Percentiles rank a stretch among this genome's conserved stretches.
phyloP scores from a whole-genome alignment of 2,797 vertebrate species.

The Danio choprae region DNA sequence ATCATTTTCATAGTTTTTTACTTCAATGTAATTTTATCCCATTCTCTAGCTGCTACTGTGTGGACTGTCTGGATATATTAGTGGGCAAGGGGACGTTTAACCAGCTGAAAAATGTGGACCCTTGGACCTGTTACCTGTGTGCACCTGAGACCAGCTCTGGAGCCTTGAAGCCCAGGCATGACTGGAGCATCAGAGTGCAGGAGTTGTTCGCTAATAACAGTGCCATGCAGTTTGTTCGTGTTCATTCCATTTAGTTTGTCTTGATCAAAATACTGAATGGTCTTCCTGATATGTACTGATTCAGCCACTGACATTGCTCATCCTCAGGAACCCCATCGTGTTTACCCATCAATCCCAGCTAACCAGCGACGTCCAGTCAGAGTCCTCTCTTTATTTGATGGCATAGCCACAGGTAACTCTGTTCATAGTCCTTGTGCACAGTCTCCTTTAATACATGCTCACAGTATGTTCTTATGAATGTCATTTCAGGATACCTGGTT shows the following conservation, averaged over 20 bases:
- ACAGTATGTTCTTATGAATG: neutral
- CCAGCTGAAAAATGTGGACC: conserved; percentile 82
- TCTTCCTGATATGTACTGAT: neutral
- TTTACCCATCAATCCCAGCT: conserved; percentile 88
- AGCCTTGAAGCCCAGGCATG: conserved; percentile 80
- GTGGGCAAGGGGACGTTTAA: conserved; percentile 81
- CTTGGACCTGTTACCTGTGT: conserved; percentile 95
- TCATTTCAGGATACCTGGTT: conserved; percentile 84
- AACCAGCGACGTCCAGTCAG: conserved; percentile 82
- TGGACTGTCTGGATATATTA: conserved; percentile 88
- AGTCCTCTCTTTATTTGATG: conserved; percentile 93
- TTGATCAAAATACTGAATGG: neutral
- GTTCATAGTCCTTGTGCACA: too few relatives aligned
- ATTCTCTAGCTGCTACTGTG: conserved; percentile 86
- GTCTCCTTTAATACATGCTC: too few relatives aligned
- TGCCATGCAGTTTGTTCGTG: conserved; percentile 84
- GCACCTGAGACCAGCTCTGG: conserved; percentile 78
- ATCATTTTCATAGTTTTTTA: neutral
- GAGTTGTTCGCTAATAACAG: conserved; percentile 87
- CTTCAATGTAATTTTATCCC: neutral
- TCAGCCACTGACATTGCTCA: neutral
- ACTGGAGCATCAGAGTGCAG: conserved; percentile 90
- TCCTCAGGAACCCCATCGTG: conserved; percentile 86
- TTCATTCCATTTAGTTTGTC: neutral
- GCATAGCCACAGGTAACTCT: conserved; percentile 86